Conservation (phyloP, 1,140 invertebrate species). For the Papilio polytes region DNA sequence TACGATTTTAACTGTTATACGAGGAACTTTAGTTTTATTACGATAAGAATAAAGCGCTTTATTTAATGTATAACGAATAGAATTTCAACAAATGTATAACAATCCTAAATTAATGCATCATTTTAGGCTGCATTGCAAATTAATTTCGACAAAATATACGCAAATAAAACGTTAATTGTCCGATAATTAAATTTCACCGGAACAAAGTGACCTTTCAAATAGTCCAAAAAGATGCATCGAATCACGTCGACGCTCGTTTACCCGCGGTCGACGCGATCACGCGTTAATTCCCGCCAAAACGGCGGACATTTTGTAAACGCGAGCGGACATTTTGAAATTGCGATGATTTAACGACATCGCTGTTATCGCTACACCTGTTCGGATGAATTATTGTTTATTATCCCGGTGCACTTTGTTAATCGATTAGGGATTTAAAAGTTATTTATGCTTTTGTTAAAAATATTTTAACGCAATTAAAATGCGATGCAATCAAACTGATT, state of each 20-base stretch:
- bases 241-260: constrained; percentile 4
- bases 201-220: constrained; percentile 11
- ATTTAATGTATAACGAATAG: neutral
- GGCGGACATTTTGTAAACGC: constrained; percentile 36
- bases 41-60: neutral
- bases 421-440: neutral
- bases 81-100: neutral
- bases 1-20: neutral
- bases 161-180: neutral
- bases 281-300: constrained; percentile 35
- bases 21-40: neutral
- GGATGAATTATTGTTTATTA: constrained; percentile 25
- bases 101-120: neutral
- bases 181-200: constrained; percentile 1
- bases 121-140: neutral
- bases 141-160: neutral
- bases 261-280: constrained; percentile 12
- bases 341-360: constrained; percentile 31
- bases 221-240: neutral
- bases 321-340: constrained; percentile 32
- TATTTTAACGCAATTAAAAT: too few species aligned
- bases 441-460: too few species aligned
- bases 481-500: too few species aligned
- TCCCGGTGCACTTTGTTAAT: constrained; percentile 1
- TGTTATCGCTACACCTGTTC: constrained; percentile 32